Evolutionary conservation across 1,140 invertebrate genomes (phyloP).

Genomic region (Danaus plexippus): DNA sequence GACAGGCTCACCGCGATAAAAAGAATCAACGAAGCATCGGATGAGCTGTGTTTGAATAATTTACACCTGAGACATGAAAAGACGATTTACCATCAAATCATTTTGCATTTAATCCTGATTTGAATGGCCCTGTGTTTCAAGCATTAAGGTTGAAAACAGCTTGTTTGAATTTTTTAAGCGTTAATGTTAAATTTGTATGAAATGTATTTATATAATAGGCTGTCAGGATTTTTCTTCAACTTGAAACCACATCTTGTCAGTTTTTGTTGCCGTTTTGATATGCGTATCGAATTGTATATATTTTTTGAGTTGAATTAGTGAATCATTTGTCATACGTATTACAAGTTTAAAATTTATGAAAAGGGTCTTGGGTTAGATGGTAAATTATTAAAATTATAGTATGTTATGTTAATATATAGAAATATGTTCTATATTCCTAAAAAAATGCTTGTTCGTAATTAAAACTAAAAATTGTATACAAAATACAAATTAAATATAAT

Average conservation of each 20-base stretch:
- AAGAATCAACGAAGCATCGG: slow-evolving; percentile 28
- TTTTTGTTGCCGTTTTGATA: slow-evolving; percentile 15
- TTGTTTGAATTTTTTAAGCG: no score
- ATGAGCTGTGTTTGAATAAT: slow-evolving; percentile 57
- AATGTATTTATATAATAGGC: slow-evolving; percentile 9
- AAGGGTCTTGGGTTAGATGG: no score
- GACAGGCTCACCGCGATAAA: slow-evolving; percentile 34
- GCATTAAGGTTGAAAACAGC: background rate
- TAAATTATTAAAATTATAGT: no score
- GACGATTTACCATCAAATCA: slow-evolving; percentile 12
- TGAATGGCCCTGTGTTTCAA: background rate
- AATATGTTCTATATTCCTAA: no score
- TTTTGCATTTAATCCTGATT: background rate
- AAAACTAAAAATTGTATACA: no score
- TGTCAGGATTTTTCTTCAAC: slow-evolving; percentile 21
- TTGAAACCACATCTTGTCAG: slow-evolving; percentile 15
- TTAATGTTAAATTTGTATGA: slow-evolving; percentile 7
- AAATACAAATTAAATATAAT: no score
- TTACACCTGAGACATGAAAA: slow-evolving; percentile 51
- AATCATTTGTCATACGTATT: no score
- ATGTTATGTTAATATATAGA: no score
- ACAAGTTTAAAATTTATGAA: no score
- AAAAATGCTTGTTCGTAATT: no score
- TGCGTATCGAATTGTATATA: slow-evolving; percentile 18
- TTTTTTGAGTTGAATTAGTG: background rate